Evolutionary conservation across 2,113 vertebrate species (phyloP).

Genomic region (Alosa alosa): DNA sequence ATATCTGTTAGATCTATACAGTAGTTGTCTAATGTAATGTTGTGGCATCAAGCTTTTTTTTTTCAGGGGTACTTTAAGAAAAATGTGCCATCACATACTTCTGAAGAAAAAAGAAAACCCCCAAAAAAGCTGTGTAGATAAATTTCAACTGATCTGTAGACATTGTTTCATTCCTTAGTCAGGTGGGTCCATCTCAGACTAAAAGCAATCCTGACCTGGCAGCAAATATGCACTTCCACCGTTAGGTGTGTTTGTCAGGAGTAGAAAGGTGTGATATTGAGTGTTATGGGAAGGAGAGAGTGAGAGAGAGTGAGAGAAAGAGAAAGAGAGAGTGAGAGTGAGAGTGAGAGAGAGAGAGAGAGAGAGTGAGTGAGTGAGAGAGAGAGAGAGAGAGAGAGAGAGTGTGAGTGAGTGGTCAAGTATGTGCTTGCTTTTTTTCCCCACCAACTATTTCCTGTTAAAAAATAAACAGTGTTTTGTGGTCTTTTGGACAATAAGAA

Average conservation of each 20-base stretch:
- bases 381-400: too few relatives aligned
- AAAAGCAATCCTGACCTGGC: background rate
- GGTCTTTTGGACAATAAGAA: background rate
- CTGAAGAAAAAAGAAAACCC: conserved; percentile 13
- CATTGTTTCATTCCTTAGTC: conserved; percentile 34
- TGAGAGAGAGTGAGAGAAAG: too few relatives aligned
- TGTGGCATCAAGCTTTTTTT: conserved; percentile 25
- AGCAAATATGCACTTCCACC: background rate
- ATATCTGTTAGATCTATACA: conserved; percentile 23
- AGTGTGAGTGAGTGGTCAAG: background rate
- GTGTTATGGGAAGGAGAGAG: background rate
- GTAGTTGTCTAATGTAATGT: conserved; percentile 29
- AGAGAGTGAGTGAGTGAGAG: too few relatives aligned
- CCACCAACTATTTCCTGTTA: background rate
- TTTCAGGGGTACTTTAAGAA: conserved; percentile 17
- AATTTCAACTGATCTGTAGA: conserved; percentile 31
- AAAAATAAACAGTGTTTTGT: background rate
- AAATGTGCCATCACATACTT: conserved; percentile 38
- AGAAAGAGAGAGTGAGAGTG: background rate
- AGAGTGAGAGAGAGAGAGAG: background rate
- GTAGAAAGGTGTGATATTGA: background rate
- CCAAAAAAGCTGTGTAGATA: conserved; percentile 3
- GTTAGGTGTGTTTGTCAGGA: background rate
- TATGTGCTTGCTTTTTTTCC: background rate
- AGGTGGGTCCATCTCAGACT: background rate